phyloP scores from a whole-genome alignment of 2,888 invertebrate species.

The Stegophylla sp. region DNA sequence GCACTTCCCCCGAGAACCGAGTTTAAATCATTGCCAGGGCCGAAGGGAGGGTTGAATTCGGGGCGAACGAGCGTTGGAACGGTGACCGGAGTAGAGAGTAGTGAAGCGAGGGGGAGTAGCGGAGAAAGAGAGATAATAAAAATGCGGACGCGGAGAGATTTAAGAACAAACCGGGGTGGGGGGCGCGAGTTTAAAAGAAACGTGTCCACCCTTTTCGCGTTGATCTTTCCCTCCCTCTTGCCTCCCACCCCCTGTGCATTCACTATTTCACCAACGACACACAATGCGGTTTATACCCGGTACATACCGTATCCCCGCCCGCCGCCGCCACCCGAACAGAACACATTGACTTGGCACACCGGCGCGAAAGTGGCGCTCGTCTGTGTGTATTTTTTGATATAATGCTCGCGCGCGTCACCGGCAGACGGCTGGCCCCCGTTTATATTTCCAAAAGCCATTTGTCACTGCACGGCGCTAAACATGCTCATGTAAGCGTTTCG shows the following conservation, averaged over 20 bases:
- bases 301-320: not conserved
- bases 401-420: constrained; percentile 34
- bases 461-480: no score
- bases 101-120: no score
- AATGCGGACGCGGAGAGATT: not conserved
- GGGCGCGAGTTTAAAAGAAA: constrained; percentile 9
- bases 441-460: constrained; percentile 47
- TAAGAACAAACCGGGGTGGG: not conserved
- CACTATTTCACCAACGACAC: no score
- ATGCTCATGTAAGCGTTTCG: not conserved
- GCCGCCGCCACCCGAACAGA: not conserved
- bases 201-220: not conserved
- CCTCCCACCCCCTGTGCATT: not conserved
- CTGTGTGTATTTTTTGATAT: constrained; percentile 38
- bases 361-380: constrained; percentile 29
- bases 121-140: constrained; percentile 18
- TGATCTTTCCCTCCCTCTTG: not conserved
- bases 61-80: not conserved
- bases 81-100: not conserved
- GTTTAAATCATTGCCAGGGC: constrained; percentile 22
- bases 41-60: not conserved
- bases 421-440: constrained; percentile 26
- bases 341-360: not conserved
- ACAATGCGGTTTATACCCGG: not conserved
- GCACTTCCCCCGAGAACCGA: not conserved